Conservation (phyloP, 2,888 invertebrate species). For the Cyrtodaria siliqua region DNA sequence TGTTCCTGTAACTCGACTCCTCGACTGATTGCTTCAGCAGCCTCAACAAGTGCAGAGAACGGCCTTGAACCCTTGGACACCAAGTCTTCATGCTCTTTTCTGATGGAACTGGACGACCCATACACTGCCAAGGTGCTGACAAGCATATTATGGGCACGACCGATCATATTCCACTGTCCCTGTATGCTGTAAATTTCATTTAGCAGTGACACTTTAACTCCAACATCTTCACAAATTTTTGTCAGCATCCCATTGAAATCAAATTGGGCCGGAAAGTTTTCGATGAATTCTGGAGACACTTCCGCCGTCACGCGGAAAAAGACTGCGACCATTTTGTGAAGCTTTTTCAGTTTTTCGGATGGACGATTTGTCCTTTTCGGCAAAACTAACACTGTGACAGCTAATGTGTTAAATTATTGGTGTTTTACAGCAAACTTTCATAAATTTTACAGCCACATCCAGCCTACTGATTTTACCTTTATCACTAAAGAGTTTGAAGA, state of each 20-base stretch:
- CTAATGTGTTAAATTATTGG: constrained; percentile 21
- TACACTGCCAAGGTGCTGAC: constrained; percentile 64
- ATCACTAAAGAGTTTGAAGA: not conserved
- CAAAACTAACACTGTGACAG: not conserved
- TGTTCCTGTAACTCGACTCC: constrained; percentile 48
- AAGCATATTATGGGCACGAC: constrained; percentile 64
- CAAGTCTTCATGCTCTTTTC: constrained; percentile 21
- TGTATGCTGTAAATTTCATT: constrained; percentile 39
- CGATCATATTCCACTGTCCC: constrained; percentile 69
- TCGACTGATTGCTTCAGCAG: constrained; percentile 60
- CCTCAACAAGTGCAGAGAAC: constrained; percentile 55
- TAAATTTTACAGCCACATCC: constrained; percentile 22
- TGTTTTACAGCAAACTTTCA: constrained; percentile 51
- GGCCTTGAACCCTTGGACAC: constrained; percentile 29
- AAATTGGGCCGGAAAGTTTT: constrained; percentile 66
- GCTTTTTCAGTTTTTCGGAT: not conserved
- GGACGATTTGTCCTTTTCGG: too few species aligned
- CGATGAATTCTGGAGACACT: constrained; percentile 61
- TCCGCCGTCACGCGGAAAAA: constrained; percentile 69
- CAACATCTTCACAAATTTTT: constrained; percentile 67
- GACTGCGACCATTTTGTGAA: constrained; percentile 55
- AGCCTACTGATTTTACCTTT: constrained; percentile 2
- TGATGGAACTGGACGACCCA: constrained; percentile 43
- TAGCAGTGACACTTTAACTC: constrained; percentile 48
- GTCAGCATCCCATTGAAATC: constrained; percentile 68